A percentile compares a stretch with the other conserved stretches of the same genome.
These are phyloP conservation scores for Endotricha flammealis DNA, from an alignment of 2,888 invertebrate species.

Conservation along the genomic window DNA sequence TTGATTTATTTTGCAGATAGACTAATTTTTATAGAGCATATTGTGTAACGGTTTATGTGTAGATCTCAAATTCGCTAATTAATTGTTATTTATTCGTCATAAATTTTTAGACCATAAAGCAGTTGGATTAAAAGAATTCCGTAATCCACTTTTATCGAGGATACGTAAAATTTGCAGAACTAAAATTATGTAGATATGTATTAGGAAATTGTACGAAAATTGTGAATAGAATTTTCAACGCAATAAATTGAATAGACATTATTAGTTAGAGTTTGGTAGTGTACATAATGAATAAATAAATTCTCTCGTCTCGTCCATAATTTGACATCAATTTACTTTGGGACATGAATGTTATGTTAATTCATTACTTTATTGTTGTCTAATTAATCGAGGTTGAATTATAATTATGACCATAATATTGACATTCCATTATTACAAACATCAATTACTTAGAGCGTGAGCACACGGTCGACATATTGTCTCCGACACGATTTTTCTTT, in stretches of 20 bases:
- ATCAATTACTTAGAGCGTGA: too few species aligned
- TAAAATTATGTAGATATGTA: slow-evolving; percentile 31
- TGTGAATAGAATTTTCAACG: slow-evolving; percentile 33
- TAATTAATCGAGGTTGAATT: slow-evolving; percentile 2
- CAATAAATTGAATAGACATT: slow-evolving; percentile 35
- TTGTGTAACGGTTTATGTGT: too few species aligned
- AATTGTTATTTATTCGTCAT: neutral
- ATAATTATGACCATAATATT: slow-evolving; percentile 3
- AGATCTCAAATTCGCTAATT: neutral
- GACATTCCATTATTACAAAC: slow-evolving; percentile 12
- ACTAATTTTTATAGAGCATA: too few species aligned
- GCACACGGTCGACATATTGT: too few species aligned
- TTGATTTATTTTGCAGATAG: too few species aligned
- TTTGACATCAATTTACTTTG: too few species aligned
- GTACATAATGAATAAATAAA: slow-evolving; percentile 10
- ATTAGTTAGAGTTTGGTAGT: slow-evolving; percentile 26
- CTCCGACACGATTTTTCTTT: too few species aligned
- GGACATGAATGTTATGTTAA: too few species aligned
- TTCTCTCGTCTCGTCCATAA: slow-evolving; percentile 1
- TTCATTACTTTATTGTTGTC: neutral
- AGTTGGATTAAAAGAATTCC: too few species aligned
- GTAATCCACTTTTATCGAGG: too few species aligned
- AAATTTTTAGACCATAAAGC: neutral
- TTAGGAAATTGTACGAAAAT: slow-evolving; percentile 28
- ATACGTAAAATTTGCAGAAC: slow-evolving; percentile 18